phyloP scores from a whole-genome alignment of 1,140 invertebrate genomes.

The Colletes gigas region DNA sequence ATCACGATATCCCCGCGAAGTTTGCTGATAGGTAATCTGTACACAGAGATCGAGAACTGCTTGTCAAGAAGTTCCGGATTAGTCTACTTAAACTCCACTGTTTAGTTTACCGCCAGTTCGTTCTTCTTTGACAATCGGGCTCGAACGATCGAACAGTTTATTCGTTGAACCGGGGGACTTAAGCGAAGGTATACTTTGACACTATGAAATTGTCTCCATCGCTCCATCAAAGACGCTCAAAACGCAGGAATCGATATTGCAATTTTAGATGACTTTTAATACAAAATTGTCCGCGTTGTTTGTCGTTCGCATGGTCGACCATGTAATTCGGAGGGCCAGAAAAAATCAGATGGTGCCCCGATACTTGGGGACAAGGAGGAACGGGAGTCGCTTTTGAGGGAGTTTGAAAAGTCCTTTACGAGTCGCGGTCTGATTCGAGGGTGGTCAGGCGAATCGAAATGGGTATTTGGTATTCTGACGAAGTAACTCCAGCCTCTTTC shows the following conservation, averaged over 20 bases:
- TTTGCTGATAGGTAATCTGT: constrained; percentile 66
- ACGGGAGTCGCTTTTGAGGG: constrained; percentile 29
- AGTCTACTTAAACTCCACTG: not conserved
- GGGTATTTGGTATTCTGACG: constrained; percentile 76
- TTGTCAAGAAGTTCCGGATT: constrained; percentile 56
- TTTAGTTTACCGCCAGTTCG: too few relatives aligned
- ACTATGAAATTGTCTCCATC: too few relatives aligned
- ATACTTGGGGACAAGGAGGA: not conserved
- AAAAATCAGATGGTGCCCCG: constrained; percentile 15
- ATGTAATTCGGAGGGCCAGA: not conserved
- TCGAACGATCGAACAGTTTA: not conserved
- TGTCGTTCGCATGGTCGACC: not conserved
- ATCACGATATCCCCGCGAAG: constrained; percentile 9
- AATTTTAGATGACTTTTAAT: too few relatives aligned
- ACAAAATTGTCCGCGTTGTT: constrained; percentile 4
- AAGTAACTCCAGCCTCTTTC: constrained; percentile 71
- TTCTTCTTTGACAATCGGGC: not conserved
- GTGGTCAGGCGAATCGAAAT: constrained; percentile 72
- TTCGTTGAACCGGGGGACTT: too few relatives aligned
- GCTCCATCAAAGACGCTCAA: too few relatives aligned
- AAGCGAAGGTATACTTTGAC: too few relatives aligned
- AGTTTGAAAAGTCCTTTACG: constrained; percentile 69
- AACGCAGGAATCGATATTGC: too few relatives aligned
- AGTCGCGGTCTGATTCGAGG: constrained; percentile 71
- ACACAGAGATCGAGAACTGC: constrained; percentile 62